Base-by-base conservation (phyloP, 2,113 vertebrate species). In the Deroptyus accipitrinus region DNA sequence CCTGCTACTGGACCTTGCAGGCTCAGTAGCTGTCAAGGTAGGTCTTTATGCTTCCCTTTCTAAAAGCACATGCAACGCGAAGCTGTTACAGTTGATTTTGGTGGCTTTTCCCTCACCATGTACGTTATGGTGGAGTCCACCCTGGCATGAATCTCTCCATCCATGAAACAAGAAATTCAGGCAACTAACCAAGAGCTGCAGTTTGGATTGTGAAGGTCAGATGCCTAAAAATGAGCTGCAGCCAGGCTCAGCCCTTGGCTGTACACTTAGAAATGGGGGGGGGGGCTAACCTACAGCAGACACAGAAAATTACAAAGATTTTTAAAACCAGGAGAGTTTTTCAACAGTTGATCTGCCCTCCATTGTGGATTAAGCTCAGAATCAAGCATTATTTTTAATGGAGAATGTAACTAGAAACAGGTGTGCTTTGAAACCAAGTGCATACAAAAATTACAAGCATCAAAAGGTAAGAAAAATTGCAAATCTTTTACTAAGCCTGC, bases 281-380 rank as follows among this genome's bases (percentile, higher is more conserved):
- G 10, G 8, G 3, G 3, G 23, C 16, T 54, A 51, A 66, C 15
- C 33, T 52, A 55, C 23, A 62, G 33, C 10, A 70, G 39, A 31
- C 7, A 1, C 3, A 59, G n/a, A 68, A 61, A 3, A 10, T 7
- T 12, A 27, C 2, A 1, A 19, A 7, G 7, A 9, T 19, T 41
- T 87, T 77, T 67, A 12, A 54, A 24, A 46, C 10, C 5, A 16
- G 66, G 17, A 49, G 9, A 66, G 9, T 39, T 83, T 90, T 94
- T 88, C n/a, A 10, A 62, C 8, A 27, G 48, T 10, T 3, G 1
- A 2, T 30, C 25, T 78, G 12, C 24, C 12, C 33, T 78, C 31
- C 8, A 8, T 81, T 89, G 88, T 1, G 0, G 88, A 61, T 77
- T 86, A 9, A 68, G 4, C 18, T 89, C 66, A 55, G 73, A 86